Conservation (phyloP, 2,113 vertebrate genomes). For the Spea multiplicata region DNA sequence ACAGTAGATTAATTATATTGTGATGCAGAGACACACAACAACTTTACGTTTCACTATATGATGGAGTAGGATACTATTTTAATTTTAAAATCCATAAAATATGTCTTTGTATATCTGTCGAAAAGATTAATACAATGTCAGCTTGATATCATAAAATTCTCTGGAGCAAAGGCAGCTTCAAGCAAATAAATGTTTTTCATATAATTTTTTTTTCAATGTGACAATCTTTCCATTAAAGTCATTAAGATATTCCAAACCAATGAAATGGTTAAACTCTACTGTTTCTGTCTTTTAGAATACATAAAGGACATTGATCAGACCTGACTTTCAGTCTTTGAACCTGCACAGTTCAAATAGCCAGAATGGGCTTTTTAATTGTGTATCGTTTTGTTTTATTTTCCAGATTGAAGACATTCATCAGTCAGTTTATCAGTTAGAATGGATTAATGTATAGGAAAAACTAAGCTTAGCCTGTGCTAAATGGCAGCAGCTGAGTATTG, state of each 20-base stretch:
- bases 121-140: conserved; percentile 26
- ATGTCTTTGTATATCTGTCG: conserved; percentile 31
- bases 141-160: conserved; percentile 28
- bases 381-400: background rate
- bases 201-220: conserved; percentile 2
- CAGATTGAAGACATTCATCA: background rate
- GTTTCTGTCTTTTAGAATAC: conserved; percentile 6
- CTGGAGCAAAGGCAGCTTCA: conserved; percentile 7
- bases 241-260: background rate
- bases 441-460: no score
- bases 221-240: conserved; percentile 2
- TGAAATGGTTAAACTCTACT: conserved; percentile 4
- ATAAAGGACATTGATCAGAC: background rate
- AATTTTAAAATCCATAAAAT: conserved; percentile 42
- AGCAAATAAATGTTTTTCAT: conserved; percentile 16
- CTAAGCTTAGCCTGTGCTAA: no score
- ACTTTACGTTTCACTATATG: conserved; percentile 7
- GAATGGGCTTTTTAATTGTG: background rate
- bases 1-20: conserved; percentile 13
- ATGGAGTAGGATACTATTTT: conserved; percentile 25
- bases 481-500: no score
- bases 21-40: background rate
- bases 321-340: conserved; percentile 9
- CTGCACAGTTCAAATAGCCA: background rate
- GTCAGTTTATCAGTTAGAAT: no score